phyloP scores from a whole-genome alignment of 2,113 vertebrate species.

The Amia ocellicauda region DNA sequence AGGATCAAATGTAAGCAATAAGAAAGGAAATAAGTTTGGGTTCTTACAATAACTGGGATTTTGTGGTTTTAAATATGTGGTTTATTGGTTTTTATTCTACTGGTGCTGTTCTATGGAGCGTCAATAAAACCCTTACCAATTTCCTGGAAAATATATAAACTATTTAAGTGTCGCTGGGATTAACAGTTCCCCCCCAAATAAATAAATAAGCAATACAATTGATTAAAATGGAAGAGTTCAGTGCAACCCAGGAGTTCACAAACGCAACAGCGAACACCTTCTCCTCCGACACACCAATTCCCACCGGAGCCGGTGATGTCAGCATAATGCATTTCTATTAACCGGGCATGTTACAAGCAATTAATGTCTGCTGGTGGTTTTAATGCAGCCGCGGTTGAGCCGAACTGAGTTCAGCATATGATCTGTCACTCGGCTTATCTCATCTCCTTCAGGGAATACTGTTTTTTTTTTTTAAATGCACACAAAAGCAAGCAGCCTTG shows the following conservation, averaged over 20 bases:
- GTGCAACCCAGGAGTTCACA: neutral
- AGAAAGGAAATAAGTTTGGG: too few species aligned
- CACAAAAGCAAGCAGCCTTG: neutral
- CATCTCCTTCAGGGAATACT: constrained; percentile 23
- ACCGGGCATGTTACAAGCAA: constrained; percentile 11
- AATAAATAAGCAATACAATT: too few species aligned
- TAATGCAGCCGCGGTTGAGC: neutral
- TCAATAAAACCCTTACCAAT: too few species aligned
- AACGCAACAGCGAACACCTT: neutral
- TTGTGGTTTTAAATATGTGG: too few species aligned
- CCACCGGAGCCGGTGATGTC: constrained; percentile 9
- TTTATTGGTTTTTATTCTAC: too few species aligned
- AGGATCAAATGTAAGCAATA: too few species aligned
- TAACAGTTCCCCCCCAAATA: too few species aligned
- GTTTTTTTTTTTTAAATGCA: neutral
- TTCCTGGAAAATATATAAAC: too few species aligned
- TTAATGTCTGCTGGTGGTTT: constrained; percentile 1
- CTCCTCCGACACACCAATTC: neutral
- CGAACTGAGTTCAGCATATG: constrained; percentile 1
- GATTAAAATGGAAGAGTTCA: too few species aligned
- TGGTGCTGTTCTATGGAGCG: too few species aligned
- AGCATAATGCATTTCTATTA: constrained; percentile 20
- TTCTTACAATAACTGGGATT: too few species aligned
- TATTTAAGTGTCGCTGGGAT: too few species aligned
- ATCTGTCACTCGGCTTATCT: constrained; percentile 18